Conservation (phyloP, 2,113 vertebrate genomes). For the Sceloporus tristichus region DNA sequence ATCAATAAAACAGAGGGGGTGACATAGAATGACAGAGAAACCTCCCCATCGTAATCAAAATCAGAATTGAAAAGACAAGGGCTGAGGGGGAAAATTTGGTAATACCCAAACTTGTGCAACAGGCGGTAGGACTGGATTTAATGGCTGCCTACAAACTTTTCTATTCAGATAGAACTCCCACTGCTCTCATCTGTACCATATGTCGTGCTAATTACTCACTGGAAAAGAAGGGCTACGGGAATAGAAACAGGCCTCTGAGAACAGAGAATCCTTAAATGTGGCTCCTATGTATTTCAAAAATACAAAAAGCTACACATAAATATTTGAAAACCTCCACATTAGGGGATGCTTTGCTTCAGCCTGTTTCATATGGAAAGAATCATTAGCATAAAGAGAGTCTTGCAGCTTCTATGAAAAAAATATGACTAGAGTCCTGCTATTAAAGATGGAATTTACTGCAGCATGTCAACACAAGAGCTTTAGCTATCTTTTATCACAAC, state of each 20-base stretch:
- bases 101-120: neutral
- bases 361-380: neutral
- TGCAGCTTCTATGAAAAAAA: neutral
- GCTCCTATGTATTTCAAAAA: neutral
- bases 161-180: neutral
- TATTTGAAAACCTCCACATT: neutral
- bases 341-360: neutral
- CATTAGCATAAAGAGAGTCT: neutral
- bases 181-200: neutral
- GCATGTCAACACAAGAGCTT: neutral
- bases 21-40: neutral
- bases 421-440: neutral
- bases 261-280: slow-evolving; percentile 1
- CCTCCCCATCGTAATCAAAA: neutral
- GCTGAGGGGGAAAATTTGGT: too few species aligned
- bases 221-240: neutral
- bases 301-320: neutral
- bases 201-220: neutral
- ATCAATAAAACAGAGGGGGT: neutral
- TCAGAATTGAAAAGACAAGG: neutral
- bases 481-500: neutral
- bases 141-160: neutral
- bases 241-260: neutral
- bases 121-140: neutral
- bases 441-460: neutral